Base-by-base conservation (phyloP, 2,888 invertebrate genomes). In the Carcina quercana region DNA sequence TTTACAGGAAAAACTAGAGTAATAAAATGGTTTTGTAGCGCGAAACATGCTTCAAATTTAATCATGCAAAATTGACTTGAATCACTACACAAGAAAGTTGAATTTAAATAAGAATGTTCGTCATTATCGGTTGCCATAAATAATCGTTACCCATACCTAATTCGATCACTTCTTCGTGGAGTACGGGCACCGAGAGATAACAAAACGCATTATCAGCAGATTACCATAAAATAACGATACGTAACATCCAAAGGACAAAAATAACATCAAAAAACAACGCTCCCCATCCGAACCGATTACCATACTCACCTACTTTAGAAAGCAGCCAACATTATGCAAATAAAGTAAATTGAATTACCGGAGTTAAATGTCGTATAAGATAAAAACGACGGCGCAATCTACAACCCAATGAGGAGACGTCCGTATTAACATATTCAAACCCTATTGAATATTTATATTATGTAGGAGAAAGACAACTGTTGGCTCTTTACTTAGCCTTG, bases 361-460 rank as follows among this genome's bases (percentile, higher is more conserved):
- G 80, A 82, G 83, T 82, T 83, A 83, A 83, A 83, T 83, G 83
- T 83, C 73, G 78, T 74, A 79, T 82, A 74, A 83, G 83, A 83
- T 83, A 83, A 83, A 83, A 83, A 83, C 83, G 82, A 82, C 73
- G 63, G 64, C 56, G 78, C 76, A 71, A 82, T 83, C 82, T 82
- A 80, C 80, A 78, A 80, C 60, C 80, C 80, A 79, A 82, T 80
- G 82, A 78, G 79, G 65, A 79, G 73, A 70, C 68, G 55, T 52
- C n/a, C 55, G 62, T 67, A 82, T 83, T 83, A 74, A 78, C 82
- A 83, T 82, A 82, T 79, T 80, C 75, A 78, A 70, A 68, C 64
- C 66, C 72, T 75, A 79, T 80, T 83, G 83, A 82, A 83, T 83
- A 83, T 83, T 76, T 83, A 83, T 82, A 75, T 65, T 62, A 61